These are phyloP conservation scores for Drosophila suzukii DNA, from an alignment of 1,140 invertebrate species.

Conservation along the genomic window DNA sequence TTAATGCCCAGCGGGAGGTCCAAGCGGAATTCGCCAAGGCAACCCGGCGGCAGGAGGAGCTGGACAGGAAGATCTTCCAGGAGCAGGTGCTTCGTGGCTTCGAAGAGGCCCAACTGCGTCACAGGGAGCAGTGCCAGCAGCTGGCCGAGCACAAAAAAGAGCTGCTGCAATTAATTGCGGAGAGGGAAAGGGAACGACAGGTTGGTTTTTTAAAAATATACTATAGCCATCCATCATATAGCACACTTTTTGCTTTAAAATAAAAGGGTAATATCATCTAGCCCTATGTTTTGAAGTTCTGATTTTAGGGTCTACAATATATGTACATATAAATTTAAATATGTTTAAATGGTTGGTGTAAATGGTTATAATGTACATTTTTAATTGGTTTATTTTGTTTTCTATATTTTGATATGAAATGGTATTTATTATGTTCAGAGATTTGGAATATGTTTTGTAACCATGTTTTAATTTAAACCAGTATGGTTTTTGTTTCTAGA, in stretches of 20 bases:
- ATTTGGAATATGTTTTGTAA: no score
- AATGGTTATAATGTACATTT: neutral
- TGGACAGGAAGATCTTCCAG: conserved; percentile 52
- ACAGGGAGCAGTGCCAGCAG: conserved; percentile 41
- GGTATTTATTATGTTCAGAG: no score
- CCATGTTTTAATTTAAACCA: no score
- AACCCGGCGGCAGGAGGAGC: conserved; percentile 31
- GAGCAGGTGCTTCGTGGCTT: conserved; percentile 62
- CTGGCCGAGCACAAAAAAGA: conserved; percentile 63
- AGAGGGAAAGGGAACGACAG: conserved; percentile 41
- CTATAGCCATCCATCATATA: neutral
- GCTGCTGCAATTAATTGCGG: conserved; percentile 56
- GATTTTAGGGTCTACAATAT: neutral
- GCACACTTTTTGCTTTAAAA: neutral
- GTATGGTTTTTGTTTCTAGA: no score
- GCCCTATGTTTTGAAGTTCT: neutral
- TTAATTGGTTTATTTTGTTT: no score
- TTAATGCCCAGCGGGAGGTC: conserved; percentile 67
- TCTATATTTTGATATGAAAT: no score
- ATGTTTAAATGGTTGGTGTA: neutral
- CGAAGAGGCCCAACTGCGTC: conserved; percentile 59
- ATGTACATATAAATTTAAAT: neutral
- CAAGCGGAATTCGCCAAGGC: conserved; percentile 64
- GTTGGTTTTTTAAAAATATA: neutral
- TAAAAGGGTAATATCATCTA: neutral